Evolutionary conservation across 2,888 invertebrate species (phyloP), one percentile per base, ranked within the genome.

Genomic region (Oscheius sp.): DNA sequence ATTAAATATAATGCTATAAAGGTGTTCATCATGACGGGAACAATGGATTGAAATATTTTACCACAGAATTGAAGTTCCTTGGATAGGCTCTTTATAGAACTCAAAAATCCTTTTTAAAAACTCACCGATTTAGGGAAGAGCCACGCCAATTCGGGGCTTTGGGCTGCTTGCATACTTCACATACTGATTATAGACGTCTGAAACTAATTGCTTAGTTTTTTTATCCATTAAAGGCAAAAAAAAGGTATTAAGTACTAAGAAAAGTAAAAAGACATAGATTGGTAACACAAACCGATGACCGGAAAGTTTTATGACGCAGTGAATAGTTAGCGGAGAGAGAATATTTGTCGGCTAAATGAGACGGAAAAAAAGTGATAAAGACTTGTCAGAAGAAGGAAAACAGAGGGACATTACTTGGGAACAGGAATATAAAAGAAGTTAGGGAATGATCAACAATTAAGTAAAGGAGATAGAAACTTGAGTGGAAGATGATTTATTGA

Each of bases 101-200:
- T n/a, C n/a, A n/a, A 20, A 28, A 41, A 62, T n/a, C 17, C 9
- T 54, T 14, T 47, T n/a, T 17, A 3, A 30, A 38, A 26, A 33
- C 62, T 36, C 28, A 74, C 76, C 73, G 74, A 67, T 70, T 74
- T 77, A 54, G 76, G 72, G 61, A 77, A 77, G 38, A 77, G 71
- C 76, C 76, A 77, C 33, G 74, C 74, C 32, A 72, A 69, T 68
- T 77, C 76, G 65, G 76, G 70, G 68, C 67, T 32, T 41, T 69
- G 64, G 33, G 73, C 54, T 17, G 65, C 30, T 17, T 44, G 56
- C 65, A 65, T 65, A 32, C 62, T 62, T 28, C 32, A 47, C 47
- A 57, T 41, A 57, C n/a, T 54, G 54, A 14, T n/a, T 6, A 9
- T n/a, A 20, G 47, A 47, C 9, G 47, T 9, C n/a, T 47, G n/a